Conservation (phyloP, 2,888 invertebrate species). For the Synergus itoensis region DNA sequence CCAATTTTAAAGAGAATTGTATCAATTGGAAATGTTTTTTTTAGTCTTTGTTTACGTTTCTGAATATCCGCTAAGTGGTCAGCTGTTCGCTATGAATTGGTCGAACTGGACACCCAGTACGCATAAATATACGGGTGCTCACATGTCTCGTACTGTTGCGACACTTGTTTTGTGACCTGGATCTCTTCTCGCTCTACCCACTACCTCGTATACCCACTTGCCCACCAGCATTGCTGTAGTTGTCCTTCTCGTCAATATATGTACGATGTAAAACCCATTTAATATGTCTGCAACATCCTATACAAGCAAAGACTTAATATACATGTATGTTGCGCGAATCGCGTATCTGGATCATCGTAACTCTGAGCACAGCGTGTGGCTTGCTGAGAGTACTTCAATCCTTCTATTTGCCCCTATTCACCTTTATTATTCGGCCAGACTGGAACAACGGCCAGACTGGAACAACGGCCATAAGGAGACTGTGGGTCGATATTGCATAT, state of each 20-base stretch:
- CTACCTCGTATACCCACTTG: conserved; percentile 51
- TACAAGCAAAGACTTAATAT: background rate
- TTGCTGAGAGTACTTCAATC: background rate
- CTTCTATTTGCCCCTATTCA: conserved; percentile 2
- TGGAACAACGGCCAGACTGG: conserved; percentile 16
- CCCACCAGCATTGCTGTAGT: conserved; percentile 46
- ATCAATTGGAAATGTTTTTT: background rate
- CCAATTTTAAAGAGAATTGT: too few species aligned
- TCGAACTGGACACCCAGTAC: background rate
- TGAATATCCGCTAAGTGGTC: background rate
- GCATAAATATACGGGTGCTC: conserved; percentile 24
- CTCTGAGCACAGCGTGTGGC: background rate
- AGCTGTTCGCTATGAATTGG: conserved; percentile 21
- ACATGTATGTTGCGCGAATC: background rate
- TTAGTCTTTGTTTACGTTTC: background rate
- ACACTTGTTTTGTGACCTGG: conserved; percentile 74
- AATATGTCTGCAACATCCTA: background rate
- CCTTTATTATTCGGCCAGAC: background rate
- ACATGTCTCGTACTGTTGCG: conserved; percentile 58
- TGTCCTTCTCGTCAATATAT: conserved; percentile 42
- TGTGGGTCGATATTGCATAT: conserved; percentile 6
- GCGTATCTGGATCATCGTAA: conserved; percentile 16
- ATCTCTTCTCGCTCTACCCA: conserved; percentile 61
- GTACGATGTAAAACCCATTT: conserved; percentile 35
- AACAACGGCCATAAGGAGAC: background rate